phyloP scores from a whole-genome alignment of 2,113 vertebrate genomes.

The Excalfactoria chinensis region DNA sequence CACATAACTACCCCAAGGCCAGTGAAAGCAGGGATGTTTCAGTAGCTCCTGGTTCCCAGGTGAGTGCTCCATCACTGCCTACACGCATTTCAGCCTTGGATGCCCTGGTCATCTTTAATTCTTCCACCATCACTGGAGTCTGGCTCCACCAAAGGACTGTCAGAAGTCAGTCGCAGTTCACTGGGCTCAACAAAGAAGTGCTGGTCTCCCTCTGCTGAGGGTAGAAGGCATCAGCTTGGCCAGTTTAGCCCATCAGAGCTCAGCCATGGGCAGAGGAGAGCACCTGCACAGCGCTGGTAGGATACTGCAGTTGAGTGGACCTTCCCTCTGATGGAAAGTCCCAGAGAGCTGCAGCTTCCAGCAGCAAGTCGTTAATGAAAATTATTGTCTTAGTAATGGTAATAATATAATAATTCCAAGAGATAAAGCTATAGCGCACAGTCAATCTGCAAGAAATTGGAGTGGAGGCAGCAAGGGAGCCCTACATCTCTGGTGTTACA shows the following conservation, averaged over 20 bases:
- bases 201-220: rapidly evolving
- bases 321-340: background rate
- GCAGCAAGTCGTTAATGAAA: background rate
- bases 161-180: background rate
- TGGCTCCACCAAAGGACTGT: background rate
- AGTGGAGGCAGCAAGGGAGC: conserved; percentile 24
- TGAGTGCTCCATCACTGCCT: background rate
- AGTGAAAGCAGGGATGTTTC: background rate
- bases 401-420: conserved; percentile 22
- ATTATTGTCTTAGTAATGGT: conserved; percentile 30
- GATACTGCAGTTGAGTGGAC: background rate
- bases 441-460: conserved; percentile 28
- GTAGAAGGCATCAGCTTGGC: background rate
- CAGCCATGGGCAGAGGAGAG: background rate
- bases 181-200: background rate
- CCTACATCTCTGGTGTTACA: background rate
- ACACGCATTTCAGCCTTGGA: background rate
- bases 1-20: rapidly evolving
- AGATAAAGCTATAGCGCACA: background rate
- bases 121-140: background rate
- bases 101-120: background rate
- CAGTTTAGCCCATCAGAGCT: background rate
- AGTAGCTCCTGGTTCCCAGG: background rate
- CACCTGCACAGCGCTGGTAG: rapidly evolving
- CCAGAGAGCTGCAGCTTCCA: background rate